A percentile compares a stretch with the other conserved stretches of the same genome.
Evolutionary conservation across 2,113 vertebrate genomes (phyloP).

Genomic region (Antechinus flavipes): DNA sequence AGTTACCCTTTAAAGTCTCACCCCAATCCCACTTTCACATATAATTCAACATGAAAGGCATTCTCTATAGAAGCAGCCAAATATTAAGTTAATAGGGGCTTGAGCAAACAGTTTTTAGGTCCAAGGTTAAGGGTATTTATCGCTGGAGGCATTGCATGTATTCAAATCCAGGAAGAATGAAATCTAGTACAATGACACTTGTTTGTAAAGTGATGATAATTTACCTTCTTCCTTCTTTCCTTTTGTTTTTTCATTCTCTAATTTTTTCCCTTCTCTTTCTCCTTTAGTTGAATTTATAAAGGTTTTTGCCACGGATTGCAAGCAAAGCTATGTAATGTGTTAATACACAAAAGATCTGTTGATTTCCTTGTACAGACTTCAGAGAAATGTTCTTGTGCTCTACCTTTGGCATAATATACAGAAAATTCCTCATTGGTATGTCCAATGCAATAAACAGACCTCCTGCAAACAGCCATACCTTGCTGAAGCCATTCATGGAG

Average conservation of each 20-base stretch:
- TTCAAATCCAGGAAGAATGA: conserved; percentile 62
- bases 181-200: conserved; percentile 39
- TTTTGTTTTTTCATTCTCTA: conserved; percentile 27
- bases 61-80: conserved; percentile 52
- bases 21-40: conserved; percentile 56
- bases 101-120: conserved; percentile 39
- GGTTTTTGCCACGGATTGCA: conserved; percentile 55
- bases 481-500: not conserved
- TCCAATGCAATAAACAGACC: conserved; percentile 71
- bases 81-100: not conserved
- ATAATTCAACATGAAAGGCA: conserved; percentile 46
- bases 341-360: conserved; percentile 44
- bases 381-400: conserved; percentile 56
- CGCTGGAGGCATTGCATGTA: conserved; percentile 39
- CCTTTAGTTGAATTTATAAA: conserved; percentile 19
- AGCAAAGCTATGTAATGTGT: not conserved
- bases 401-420: conserved; percentile 22
- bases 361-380: conserved; percentile 66
- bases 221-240: conserved; percentile 53
- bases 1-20: conserved; percentile 60
- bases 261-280: conserved; percentile 56
- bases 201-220: conserved; percentile 43
- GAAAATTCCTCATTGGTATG: conserved; percentile 59
- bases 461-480: conserved; percentile 55
- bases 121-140: conserved; percentile 64